Evolutionary conservation across 2,888 invertebrate species (phyloP).

Genomic region (Clunio marinus): DNA sequence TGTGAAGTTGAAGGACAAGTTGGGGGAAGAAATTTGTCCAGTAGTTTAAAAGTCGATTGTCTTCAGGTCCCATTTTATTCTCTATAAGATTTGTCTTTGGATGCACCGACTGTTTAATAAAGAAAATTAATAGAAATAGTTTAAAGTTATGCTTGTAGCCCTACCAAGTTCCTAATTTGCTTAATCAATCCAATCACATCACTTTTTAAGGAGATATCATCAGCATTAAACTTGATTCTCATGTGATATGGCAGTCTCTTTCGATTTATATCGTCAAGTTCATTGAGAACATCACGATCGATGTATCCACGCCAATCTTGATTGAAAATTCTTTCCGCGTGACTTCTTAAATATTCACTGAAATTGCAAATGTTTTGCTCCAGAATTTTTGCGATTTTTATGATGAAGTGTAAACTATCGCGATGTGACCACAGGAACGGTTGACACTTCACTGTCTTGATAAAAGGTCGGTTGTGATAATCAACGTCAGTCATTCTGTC

Average conservation of each 20-base stretch:
- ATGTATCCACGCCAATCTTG: not conserved
- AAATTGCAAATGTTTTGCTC: no score
- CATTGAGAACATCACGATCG: not conserved
- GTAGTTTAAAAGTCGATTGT: not conserved
- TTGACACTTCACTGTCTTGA: not conserved
- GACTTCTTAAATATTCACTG: no score
- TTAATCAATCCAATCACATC: not conserved
- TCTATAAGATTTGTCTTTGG: not conserved
- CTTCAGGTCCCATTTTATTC: not conserved
- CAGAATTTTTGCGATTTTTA: not conserved
- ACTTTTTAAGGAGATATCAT: no score
- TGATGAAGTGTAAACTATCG: not conserved
- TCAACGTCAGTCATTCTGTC: not conserved
- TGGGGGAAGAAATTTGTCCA: slow-evolving; percentile 1
- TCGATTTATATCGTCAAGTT: not conserved
- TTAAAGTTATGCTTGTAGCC: not conserved
- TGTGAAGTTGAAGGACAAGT: not conserved
- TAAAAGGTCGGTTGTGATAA: not conserved
- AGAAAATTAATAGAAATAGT: no score
- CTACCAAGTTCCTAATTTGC: slow-evolving; percentile 2
- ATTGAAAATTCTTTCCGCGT: not conserved
- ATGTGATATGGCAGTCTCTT: not conserved
- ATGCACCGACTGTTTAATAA: not conserved
- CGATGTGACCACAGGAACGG: not conserved
- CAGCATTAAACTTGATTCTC: no score